Conservation (phyloP, 2,113 vertebrate genomes). For the Heloderma charlesbogerti region DNA sequence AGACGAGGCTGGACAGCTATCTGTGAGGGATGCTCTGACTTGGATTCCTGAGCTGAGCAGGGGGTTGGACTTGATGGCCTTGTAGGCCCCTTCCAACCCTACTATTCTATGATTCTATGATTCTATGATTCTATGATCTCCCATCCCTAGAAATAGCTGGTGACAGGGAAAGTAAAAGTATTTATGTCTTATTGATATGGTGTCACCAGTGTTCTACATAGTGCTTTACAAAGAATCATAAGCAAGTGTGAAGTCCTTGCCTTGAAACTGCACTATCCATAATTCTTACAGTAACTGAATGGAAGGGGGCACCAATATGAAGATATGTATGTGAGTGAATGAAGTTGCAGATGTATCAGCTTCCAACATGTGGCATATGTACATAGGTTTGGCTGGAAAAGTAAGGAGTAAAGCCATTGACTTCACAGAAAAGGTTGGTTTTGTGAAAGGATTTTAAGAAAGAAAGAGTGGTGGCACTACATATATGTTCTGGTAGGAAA, state of each 20-base stretch:
- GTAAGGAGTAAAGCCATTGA: background rate
- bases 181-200: background rate
- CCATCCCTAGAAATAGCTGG: too few relatives aligned
- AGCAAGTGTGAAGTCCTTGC: background rate
- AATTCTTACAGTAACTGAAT: background rate
- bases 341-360: too few relatives aligned
- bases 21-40: too few relatives aligned
- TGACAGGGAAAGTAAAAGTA: too few relatives aligned
- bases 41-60: too few relatives aligned
- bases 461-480: background rate
- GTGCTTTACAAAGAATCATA: background rate
- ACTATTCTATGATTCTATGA: too few relatives aligned
- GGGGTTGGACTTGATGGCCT: too few relatives aligned
- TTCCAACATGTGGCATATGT: too few relatives aligned
- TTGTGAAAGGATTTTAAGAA: background rate
- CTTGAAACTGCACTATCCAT: background rate
- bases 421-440: background rate
- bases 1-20: too few relatives aligned
- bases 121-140: too few relatives aligned
- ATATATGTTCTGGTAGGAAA: background rate
- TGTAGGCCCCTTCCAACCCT: too few relatives aligned
- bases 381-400: too few relatives aligned
- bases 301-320: background rate
- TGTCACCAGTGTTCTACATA: background rate
- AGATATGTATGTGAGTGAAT: background rate